Evolutionary conservation across 2,888 invertebrate species (phyloP).

Genomic region (Neoaliturus tenellus): DNA sequence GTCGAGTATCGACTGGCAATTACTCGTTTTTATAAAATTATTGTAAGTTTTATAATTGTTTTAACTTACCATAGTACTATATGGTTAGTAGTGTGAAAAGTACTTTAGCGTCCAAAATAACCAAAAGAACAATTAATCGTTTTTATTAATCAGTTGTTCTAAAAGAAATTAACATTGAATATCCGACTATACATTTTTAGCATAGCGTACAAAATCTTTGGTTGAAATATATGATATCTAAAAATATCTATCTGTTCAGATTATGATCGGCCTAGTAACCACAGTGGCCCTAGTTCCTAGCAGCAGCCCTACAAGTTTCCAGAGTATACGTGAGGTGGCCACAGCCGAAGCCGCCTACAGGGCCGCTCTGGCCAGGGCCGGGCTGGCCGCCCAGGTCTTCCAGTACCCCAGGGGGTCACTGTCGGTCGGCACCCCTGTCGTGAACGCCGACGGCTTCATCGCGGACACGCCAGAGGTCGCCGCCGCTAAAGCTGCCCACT

Average conservation of each 20-base stretch:
- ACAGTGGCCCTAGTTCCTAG: neutral
- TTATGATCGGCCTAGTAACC: neutral
- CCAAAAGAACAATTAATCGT: no score
- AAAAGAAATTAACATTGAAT: no score
- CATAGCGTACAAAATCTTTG: no score
- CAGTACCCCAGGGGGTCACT: neutral
- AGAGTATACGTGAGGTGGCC: neutral
- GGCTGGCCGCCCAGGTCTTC: neutral
- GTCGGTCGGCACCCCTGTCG: neutral
- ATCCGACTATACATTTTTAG: no score
- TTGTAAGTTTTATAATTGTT: no score
- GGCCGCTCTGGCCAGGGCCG: constrained; percentile 11
- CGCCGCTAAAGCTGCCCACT: constrained; percentile 69
- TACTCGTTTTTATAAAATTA: no score
- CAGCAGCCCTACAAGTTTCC: neutral
- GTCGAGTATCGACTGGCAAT: no score
- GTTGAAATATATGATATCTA: no score
- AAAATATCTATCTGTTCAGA: neutral
- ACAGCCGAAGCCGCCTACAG: neutral
- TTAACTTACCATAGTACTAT: no score
- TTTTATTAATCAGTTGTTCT: no score
- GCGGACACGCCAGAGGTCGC: constrained; percentile 69
- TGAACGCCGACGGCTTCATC: neutral
- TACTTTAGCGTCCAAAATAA: no score
- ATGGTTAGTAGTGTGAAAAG: no score